Conservation (phyloP, 2,797 vertebrate species). For the Leptatherina wallacei region DNA sequence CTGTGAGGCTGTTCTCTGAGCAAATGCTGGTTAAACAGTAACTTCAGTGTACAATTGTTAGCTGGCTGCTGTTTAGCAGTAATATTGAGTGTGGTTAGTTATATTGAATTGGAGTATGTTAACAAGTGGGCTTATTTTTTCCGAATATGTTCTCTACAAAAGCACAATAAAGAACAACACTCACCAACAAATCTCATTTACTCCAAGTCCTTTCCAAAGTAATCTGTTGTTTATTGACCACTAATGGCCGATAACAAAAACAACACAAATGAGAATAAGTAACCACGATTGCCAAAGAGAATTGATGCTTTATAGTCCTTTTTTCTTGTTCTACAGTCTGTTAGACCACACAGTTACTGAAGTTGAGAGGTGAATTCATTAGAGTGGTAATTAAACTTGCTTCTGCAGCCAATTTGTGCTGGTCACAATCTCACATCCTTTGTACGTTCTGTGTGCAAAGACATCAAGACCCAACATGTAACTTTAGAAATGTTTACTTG, state of each 20-base stretch:
- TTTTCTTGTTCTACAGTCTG: not conserved
- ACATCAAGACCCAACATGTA: not conserved
- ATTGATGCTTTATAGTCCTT: not conserved
- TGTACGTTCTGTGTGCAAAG: not conserved
- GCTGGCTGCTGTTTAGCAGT: conserved; percentile 1
- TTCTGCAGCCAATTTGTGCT: conserved; percentile 11
- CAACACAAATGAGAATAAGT: not conserved
- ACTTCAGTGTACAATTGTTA: not conserved
- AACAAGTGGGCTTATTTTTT: not conserved
- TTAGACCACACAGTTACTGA: not conserved
- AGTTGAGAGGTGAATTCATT: conserved; percentile 8
- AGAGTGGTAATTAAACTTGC: conserved; percentile 11
- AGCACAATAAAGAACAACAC: not conserved
- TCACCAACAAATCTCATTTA: not conserved
- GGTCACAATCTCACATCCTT: conserved; percentile 2
- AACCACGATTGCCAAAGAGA: not conserved
- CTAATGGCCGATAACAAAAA: not conserved
- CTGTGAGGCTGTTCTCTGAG: conserved; percentile 4
- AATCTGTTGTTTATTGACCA: not conserved
- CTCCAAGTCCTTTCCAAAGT: not conserved
- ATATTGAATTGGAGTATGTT: not conserved
- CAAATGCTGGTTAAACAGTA: conserved; percentile 1
- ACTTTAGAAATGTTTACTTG: conserved; percentile 6
- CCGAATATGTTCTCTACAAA: not conserved
- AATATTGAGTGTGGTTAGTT: not conserved